Conservation (phyloP, 2,797 vertebrate species). For the Semaprochilodus insignis region DNA sequence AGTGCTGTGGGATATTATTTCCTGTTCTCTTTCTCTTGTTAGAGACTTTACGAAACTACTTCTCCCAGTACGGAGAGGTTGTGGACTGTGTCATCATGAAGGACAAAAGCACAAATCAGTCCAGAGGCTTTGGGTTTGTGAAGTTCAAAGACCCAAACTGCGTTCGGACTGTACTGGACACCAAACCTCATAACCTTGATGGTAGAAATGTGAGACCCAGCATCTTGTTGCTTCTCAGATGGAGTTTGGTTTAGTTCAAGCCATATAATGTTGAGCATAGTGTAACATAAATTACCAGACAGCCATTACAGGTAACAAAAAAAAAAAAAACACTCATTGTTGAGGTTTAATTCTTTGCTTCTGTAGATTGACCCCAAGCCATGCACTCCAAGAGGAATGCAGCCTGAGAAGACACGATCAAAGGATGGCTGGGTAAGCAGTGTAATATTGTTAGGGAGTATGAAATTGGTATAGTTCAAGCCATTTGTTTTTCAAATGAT, state of each 20-base stretch:
- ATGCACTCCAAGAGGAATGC: slow-evolving; percentile 98
- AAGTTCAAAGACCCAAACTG: slow-evolving; percentile 99
- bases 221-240: background rate
- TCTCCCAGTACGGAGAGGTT: slow-evolving; percentile 98
- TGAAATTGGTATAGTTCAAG: background rate
- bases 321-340: background rate
- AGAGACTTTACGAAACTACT: slow-evolving; percentile 98
- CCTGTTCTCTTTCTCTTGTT: slow-evolving; percentile 67
- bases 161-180: slow-evolving; percentile 97
- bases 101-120: slow-evolving; percentile 99
- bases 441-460: background rate
- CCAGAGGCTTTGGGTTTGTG: slow-evolving; percentile 98
- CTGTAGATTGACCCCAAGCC: slow-evolving; percentile 98
- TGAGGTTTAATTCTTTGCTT: slow-evolving; percentile 52
- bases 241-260: background rate
- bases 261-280: background rate
- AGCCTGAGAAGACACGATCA: slow-evolving; percentile 93
- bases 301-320: background rate
- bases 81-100: slow-evolving; percentile 99
- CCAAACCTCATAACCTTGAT: slow-evolving; percentile 96
- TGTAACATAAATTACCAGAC: background rate
- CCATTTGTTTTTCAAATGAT: slow-evolving; percentile 4
- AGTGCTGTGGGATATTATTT: slow-evolving; percentile 29
- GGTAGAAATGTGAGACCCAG: slow-evolving; percentile 94
- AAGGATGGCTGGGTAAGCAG: slow-evolving; percentile 98